A percentile compares a stretch with the other conserved stretches of the same genome.
Evolutionary conservation across 2,113 vertebrate species (phyloP).

Genomic region (Zosterops lateralis): DNA sequence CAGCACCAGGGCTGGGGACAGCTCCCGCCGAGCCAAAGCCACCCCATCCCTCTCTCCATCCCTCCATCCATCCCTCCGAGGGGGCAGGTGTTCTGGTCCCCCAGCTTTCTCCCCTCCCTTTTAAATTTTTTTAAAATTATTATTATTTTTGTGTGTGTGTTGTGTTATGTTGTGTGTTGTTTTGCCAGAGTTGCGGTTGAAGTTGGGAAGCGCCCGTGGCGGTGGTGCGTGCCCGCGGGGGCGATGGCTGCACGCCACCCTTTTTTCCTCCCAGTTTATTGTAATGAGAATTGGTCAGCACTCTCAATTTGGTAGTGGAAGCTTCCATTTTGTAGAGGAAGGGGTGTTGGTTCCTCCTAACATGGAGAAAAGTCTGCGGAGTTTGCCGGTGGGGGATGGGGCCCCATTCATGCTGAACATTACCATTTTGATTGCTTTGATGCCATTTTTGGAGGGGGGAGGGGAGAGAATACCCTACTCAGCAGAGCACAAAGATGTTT

Average conservation of each 20-base stretch:
- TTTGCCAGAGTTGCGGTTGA: conserved; percentile 13
- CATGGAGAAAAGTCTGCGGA: conserved; percentile 94
- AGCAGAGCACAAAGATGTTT: conserved; percentile 83
- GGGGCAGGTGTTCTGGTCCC: background rate
- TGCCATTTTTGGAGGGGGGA: conserved; percentile 91
- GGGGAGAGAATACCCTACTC: conserved; percentile 85
- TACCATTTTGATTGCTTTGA: conserved; percentile 99
- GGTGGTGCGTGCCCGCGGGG: background rate
- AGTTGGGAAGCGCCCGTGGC: conserved; percentile 33
- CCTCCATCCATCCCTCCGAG: background rate
- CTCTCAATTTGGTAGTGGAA: conserved; percentile 89
- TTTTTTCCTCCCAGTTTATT: conserved; percentile 46
- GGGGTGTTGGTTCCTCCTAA: conserved; percentile 81
- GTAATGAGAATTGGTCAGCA: conserved; percentile 69
- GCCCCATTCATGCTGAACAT: conserved; percentile 91
- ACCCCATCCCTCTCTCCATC: background rate
- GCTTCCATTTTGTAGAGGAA: conserved; percentile 94
- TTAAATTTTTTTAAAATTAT: background rate
- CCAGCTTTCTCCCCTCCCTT: accelerated
- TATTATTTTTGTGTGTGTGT: background rate
- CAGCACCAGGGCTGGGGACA: conserved; percentile 71
- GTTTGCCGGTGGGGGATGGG: conserved; percentile 89
- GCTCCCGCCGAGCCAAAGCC: background rate
- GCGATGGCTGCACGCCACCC: conserved; percentile 13
- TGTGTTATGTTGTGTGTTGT: background rate